Base-by-base conservation (phyloP, 2,888 invertebrate species). In the Acanthoscelides obtectus region DNA sequence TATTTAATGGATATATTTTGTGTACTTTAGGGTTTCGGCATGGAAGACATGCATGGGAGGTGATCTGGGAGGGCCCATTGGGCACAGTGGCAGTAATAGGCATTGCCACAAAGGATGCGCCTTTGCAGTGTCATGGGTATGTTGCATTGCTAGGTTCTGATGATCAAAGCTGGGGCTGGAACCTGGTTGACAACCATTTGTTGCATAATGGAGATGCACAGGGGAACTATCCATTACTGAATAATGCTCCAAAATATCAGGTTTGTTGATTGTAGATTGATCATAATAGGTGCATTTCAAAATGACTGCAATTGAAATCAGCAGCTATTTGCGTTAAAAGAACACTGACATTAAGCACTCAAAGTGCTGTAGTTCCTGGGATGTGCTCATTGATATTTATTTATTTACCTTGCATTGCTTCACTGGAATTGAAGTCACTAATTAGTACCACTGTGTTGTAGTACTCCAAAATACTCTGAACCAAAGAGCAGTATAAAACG, bases 81-180 rank as follows among this genome's bases (percentile, higher is more conserved):
- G 99, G 99, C 12, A 99, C 99, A 1, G 98, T 99, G 22, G 99
- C 99, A 66, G 98, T 99, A 66, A 93, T 99, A 81, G 99, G 97
- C 64, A 93, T 98, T 81, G 95, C 97, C 67, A 97, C 97, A 0
- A 95, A 94, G 87, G 96, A 98, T 83, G 97, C 98, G 12, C 91
- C 95, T 64, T 87, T 98, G 75, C 95, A 98, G 84, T 95, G 96
- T 85, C 95, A 94, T 81, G 98, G 99, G 71, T 99, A 99, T 88
- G 94, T 98, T 69, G 95, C 98, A 8, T 87, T 99, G 73, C 87
- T 99, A 75, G 99, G 99, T 27, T 94, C 95, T 4, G 97, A 99
- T 87, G 96, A 97, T 84, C 94, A 98, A 85, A 98, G 97, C 82
- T 99, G 99, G 99, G 99, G 99, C 19, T 99, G 99, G 99, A 99